Conservation (phyloP, 2,797 vertebrate species). For the Pterois miles region DNA sequence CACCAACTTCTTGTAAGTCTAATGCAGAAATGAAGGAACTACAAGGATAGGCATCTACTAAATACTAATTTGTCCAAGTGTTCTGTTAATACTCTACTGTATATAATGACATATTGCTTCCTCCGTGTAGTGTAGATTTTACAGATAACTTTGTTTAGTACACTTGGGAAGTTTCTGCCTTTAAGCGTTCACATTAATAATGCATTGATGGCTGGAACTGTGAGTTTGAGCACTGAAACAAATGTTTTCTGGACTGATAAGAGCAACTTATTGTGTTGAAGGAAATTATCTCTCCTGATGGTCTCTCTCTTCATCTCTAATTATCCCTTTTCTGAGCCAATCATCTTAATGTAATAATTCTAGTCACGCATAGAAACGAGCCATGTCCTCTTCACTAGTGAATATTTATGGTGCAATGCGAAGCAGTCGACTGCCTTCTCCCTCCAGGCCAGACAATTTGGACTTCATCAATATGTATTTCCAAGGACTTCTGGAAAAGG, state of each 20-base stretch:
- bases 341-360: constrained; percentile 90
- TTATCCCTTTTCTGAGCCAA: constrained; percentile 87
- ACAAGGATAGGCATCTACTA: not conserved
- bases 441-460: constrained; percentile 96
- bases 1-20: not conserved
- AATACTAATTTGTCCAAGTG: constrained; percentile 13
- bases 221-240: constrained; percentile 12
- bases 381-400: constrained; percentile 87
- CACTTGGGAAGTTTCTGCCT: constrained; percentile 23
- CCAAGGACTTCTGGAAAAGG: constrained; percentile 96
- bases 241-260: constrained; percentile 41
- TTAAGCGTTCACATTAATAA: constrained; percentile 33
- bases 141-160: constrained; percentile 43
- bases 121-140: constrained; percentile 25
- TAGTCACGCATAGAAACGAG: constrained; percentile 88
- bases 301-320: constrained; percentile 82
- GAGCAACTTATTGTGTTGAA: constrained; percentile 15
- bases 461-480: constrained; percentile 99
- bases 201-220: constrained; percentile 9
- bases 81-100: not conserved
- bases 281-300: constrained; percentile 38
- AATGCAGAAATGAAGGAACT: not conserved
- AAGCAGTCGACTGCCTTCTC: constrained; percentile 91
- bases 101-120: constrained; percentile 13
- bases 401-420: constrained; percentile 95